Evolutionary conservation across 2,113 vertebrate genomes (phyloP).

Genomic region (Zosterops pallidus): DNA sequence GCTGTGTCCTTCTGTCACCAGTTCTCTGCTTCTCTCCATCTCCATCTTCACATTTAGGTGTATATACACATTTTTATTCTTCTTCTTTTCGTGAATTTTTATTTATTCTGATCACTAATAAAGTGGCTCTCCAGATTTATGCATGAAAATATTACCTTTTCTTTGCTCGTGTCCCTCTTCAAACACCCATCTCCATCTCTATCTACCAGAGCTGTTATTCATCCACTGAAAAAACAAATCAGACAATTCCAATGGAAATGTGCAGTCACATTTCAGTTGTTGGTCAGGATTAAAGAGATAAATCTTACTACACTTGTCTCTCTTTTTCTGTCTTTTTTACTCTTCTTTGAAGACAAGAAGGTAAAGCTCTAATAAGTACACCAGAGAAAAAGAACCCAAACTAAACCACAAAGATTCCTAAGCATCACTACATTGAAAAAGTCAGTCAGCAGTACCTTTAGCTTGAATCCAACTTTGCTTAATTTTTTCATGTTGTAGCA

Average conservation of each 20-base stretch:
- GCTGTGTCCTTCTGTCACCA: not conserved
- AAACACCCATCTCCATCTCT: not conserved
- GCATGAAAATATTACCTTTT: not conserved
- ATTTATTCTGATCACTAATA: not conserved
- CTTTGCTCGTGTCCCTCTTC: not conserved
- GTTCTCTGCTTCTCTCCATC: not conserved
- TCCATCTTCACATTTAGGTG: not conserved
- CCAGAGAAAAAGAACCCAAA: not conserved
- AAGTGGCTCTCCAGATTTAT: not conserved
- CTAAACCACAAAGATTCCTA: not conserved
- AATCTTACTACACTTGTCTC: not conserved
- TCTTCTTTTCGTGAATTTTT: not conserved
- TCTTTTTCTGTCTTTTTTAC: not conserved
- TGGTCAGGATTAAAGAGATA: not conserved
- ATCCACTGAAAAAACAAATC: not conserved
- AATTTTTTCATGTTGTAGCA: slow-evolving; percentile 12
- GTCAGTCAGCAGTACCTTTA: not conserved
- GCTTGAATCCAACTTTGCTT: not conserved
- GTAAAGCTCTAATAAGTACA: not conserved
- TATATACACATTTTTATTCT: not conserved
- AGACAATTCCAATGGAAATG: not conserved
- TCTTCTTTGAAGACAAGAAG: not conserved
- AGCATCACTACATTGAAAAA: not conserved
- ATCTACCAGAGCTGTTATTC: not conserved
- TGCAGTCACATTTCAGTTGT: not conserved